These are phyloP conservation scores for Psammodynastes pulverulentus DNA, from an alignment of 2,113 vertebrate genomes.

Conservation along the genomic window DNA sequence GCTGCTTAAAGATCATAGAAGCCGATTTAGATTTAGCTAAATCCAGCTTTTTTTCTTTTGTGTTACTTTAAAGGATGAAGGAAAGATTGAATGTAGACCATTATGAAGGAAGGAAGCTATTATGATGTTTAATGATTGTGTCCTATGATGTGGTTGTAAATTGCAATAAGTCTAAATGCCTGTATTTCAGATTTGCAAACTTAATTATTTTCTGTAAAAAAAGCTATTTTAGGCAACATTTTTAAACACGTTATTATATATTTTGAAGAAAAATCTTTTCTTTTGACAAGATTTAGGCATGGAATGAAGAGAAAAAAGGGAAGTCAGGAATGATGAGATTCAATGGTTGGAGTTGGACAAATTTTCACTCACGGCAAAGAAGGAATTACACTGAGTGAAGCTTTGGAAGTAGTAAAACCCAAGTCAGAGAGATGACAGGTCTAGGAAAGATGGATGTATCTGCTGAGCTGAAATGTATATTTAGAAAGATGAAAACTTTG, in stretches of 20 bases:
- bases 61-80: background rate
- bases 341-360: background rate
- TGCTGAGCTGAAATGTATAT: background rate
- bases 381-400: background rate
- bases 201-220: background rate
- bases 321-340: background rate
- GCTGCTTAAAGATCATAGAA: fast-evolving
- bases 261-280: background rate
- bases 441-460: fast-evolving
- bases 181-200: background rate
- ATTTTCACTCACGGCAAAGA: no score
- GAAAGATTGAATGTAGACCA: background rate
- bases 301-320: background rate
- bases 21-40: fast-evolving
- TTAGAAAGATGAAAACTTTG: background rate
- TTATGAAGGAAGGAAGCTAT: background rate
- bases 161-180: background rate
- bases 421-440: background rate
- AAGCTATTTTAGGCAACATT: background rate
- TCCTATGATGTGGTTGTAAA: background rate
- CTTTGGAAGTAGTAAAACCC: background rate
- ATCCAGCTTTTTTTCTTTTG: background rate
- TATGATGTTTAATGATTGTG: background rate
- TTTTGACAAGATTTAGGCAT: background rate
- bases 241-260: background rate